Percentiles rank a stretch among this genome's conserved stretches.
phyloP scores from a whole-genome alignment of 2,797 vertebrate genomes.

The Clarias fuscus region DNA sequence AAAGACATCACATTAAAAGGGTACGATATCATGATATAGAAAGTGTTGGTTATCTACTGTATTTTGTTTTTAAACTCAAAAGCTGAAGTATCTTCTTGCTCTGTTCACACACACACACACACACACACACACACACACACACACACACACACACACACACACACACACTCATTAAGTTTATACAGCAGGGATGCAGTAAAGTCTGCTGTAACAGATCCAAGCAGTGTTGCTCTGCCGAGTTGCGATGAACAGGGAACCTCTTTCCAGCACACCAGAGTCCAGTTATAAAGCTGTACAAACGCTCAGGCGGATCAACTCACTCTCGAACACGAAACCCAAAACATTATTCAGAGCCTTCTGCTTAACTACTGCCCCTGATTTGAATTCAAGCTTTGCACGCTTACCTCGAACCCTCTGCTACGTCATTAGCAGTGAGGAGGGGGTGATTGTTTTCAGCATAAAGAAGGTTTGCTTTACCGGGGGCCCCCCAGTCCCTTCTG shows the following conservation, averaged over 20 bases:
- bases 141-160: no score
- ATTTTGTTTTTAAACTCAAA: background rate
- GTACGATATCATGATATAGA: background rate
- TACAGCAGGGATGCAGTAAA: background rate
- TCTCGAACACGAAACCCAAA: background rate
- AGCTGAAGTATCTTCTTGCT: background rate
- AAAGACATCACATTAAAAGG: conserved; percentile 3
- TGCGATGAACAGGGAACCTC: background rate
- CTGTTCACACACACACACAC: background rate
- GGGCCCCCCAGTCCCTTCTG: conserved; percentile 64
- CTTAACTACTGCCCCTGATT: conserved; percentile 28
- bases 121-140: no score
- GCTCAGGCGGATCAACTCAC: background rate
- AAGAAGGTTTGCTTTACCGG: conserved; percentile 67
- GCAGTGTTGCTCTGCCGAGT: background rate
- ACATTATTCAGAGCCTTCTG: background rate
- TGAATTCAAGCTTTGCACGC: conserved; percentile 41
- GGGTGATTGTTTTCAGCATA: conserved; percentile 39
- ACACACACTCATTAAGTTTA: background rate
- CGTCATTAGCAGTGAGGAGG: conserved; percentile 17
- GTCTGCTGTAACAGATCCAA: background rate
- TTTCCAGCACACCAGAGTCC: background rate
- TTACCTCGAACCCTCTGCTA: conserved; percentile 3
- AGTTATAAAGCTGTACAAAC: background rate
- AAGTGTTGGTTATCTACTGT: background rate